phyloP scores from a whole-genome alignment of 2,113 vertebrate species.

The Limanda limanda region DNA sequence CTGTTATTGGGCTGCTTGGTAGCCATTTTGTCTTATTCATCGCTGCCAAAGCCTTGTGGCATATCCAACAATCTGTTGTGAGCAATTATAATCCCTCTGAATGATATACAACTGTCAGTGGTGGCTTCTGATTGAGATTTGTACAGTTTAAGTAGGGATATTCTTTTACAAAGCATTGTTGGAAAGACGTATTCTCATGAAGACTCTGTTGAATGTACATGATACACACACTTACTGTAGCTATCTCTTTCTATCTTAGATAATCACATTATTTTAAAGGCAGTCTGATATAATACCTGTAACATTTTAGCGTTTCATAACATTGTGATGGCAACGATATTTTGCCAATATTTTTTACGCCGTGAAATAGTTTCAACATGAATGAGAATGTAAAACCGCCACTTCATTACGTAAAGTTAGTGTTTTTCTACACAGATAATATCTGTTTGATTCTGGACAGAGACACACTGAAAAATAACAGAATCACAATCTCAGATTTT shows the following conservation, averaged over 20 bases:
- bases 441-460: too few relatives aligned
- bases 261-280: not conserved
- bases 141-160: not conserved
- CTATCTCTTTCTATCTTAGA: not conserved
- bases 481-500: too few relatives aligned
- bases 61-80: not conserved
- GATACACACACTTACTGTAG: not conserved
- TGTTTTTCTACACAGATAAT: too few relatives aligned
- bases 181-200: too few relatives aligned
- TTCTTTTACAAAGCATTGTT: not conserved
- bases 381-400: not conserved
- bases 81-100: not conserved
- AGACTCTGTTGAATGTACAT: too few relatives aligned
- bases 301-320: not conserved
- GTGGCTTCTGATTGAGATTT: not conserved
- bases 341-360: too few relatives aligned
- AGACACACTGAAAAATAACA: too few relatives aligned
- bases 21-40: constrained; percentile 71
- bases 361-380: too few relatives aligned
- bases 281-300: not conserved
- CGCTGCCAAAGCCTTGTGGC: constrained; percentile 10
- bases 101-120: not conserved
- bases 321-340: not conserved
- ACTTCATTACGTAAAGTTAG: too few relatives aligned
- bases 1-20: constrained; percentile 38